phyloP scores from a whole-genome alignment of 2,113 vertebrate genomes.

The Cariama cristata region DNA sequence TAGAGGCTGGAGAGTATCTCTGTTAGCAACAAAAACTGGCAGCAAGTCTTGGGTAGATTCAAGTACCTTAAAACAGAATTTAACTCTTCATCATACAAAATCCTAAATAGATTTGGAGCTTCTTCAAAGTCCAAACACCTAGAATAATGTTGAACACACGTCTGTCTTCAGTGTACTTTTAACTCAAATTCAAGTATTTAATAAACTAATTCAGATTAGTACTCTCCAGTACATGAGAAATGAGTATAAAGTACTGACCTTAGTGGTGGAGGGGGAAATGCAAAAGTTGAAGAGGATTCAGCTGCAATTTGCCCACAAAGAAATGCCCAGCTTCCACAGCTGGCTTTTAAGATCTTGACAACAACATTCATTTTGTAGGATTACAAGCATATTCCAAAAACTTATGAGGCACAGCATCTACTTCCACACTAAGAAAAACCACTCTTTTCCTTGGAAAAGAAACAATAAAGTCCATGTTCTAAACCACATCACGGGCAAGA shows the following conservation, averaged over 20 bases:
- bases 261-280: background rate
- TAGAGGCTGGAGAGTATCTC: conserved; percentile 43
- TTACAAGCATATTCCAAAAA: background rate
- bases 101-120: conserved; percentile 59
- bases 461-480: background rate
- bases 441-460: background rate
- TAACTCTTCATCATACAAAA: conserved; percentile 59
- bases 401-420: background rate
- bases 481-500: background rate
- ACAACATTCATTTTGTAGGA: background rate
- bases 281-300: background rate
- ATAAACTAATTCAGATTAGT: conserved; percentile 34
- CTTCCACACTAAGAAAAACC: background rate
- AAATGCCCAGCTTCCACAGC: background rate
- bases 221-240: background rate
- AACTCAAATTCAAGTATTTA: conserved; percentile 39
- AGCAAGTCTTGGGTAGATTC: conserved; percentile 26
- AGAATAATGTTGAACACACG: conserved; percentile 67
- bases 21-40: conserved; percentile 65
- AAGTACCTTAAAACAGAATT: conserved; percentile 67
- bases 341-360: background rate
- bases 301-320: background rate
- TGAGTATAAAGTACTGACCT: background rate
- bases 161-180: conserved; percentile 20
- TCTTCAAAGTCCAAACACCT: conserved; percentile 56